These are phyloP conservation scores for Corvus cornix DNA, from an alignment of 2,113 vertebrate genomes.

Conservation along the genomic window DNA sequence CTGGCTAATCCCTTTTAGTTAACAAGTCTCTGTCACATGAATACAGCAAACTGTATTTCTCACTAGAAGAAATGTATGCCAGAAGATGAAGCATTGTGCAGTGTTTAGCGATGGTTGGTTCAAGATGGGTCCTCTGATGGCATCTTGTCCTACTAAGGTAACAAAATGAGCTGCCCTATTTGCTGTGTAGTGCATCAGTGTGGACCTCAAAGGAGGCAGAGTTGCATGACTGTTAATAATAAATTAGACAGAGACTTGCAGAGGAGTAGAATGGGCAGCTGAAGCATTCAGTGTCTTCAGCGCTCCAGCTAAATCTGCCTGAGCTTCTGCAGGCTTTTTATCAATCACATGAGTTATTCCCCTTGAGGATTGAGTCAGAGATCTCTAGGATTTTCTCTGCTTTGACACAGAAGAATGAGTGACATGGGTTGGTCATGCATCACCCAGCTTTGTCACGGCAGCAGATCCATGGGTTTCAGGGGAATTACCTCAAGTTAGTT, in stretches of 20 bases:
- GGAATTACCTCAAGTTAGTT: background rate
- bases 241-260: background rate
- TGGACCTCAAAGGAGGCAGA: background rate
- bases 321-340: background rate
- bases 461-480: background rate
- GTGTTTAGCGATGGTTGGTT: background rate
- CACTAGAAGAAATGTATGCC: background rate
- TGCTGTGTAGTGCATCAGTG: background rate
- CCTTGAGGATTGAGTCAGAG: background rate
- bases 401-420: background rate
- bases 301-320: background rate
- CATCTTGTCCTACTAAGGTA: accelerated
- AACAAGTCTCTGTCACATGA: background rate
- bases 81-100: background rate
- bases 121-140: background rate
- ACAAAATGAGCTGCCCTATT: background rate
- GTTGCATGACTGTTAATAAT: background rate
- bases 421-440: background rate
- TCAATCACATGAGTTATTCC: background rate
- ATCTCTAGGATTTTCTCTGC: background rate
- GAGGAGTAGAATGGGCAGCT: background rate
- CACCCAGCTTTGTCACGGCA: background rate
- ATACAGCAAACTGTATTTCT: background rate
- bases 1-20: background rate
- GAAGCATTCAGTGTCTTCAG: background rate